Evolutionary conservation across 2,797 vertebrate genomes (phyloP), one percentile per base, ranked within the genome.

Genomic region (Pipistrellus kuhlii): DNA sequence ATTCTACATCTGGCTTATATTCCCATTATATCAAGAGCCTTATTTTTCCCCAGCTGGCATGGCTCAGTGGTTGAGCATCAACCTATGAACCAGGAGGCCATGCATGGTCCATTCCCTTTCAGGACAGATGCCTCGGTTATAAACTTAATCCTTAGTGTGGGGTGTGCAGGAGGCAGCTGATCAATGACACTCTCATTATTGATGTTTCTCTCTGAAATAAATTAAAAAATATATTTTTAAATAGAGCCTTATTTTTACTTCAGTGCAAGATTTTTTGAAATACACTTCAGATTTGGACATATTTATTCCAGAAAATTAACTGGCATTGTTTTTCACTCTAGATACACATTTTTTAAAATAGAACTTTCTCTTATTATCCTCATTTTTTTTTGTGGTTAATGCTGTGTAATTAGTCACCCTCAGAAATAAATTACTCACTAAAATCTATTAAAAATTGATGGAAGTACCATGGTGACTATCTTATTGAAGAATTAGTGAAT

Each of bases 361-460:
- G 27, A 94, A 30, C 0, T 77, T 80, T 18, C 15, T 93, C 62
- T 57, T 62, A 30, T 38, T 73, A 30, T 32, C n/a, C 57, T 66
- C 41, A 57, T 85, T 75, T 75, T 85, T 75, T 75, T 71, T 75
- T n/a, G 35, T 92, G 57, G 27, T 64, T 88, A 17, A 69, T 68
- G 8, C 10, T 51, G 7, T 75, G 0, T 66, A 80, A 80, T 81
- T 85, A 80, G 27, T 75, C 11, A 62, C 18, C 77, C 66, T 91
- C 35, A 85, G 2, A 82, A 51, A 57, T 64, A 62, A 57, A 1
- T 64, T 71, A 32, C 3, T 84, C 38, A 51, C 14, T 38, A 73
- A 17, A 85, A 51, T 2, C 15, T 81, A 82, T 64, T 90, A 78
- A 88, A 83, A 21, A 57, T 62, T 46, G 0, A 30, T 41, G 27